Percentiles rank a stretch among this genome's conserved stretches.
These are phyloP conservation scores for Parapristionchus giblindavisi DNA, from an alignment of 2,888 invertebrate genomes.

Conservation along the genomic window DNA sequence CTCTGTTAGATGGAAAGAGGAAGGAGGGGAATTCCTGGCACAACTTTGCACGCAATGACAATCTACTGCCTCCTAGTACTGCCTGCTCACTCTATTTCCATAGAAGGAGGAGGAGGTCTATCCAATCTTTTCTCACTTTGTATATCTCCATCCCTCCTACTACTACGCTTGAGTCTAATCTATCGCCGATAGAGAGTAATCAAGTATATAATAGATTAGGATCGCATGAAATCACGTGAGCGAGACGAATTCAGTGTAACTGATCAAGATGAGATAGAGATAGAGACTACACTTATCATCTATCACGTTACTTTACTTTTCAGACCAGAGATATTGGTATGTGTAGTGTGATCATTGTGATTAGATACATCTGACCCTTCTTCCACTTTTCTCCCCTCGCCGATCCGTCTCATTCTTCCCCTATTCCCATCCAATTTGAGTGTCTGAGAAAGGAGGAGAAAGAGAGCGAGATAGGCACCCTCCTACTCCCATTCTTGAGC, in stretches of 20 bases:
- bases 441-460: conserved; percentile 12
- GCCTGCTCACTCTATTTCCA: no score
- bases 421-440: conserved; percentile 16
- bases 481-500: conserved; percentile 24
- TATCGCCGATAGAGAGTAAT: no score
- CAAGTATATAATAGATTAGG: no score
- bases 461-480: neutral
- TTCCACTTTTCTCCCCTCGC: neutral
- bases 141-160: no score
- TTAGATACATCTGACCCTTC: no score
- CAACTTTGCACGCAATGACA: no score
- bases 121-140: no score
- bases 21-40: no score
- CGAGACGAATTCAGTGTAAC: neutral
- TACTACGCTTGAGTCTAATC: no score
- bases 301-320: neutral
- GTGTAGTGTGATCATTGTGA: neutral
- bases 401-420: neutral
- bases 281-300: conserved; percentile 15
- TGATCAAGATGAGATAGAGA: neutral
- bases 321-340: neutral
- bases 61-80: no score
- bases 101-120: no score
- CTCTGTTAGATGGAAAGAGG: no score
- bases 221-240: neutral